Evolutionary conservation across 1,140 invertebrate species (phyloP), one percentile per base, ranked within the genome.

Genomic region (Lordiphosa clarofinis): DNA sequence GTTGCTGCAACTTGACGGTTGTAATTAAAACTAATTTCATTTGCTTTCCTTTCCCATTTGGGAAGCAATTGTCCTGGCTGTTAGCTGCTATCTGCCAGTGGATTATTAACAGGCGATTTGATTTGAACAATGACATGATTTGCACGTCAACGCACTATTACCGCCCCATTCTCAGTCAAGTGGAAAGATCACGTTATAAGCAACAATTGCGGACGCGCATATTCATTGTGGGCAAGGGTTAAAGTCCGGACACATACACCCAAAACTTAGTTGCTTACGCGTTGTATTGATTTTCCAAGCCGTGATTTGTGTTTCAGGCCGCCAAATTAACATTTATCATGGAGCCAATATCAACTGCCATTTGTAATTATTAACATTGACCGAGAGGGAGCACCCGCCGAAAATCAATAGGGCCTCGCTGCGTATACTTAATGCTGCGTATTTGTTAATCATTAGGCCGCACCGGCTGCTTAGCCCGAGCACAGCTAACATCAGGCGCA

Each of bases 21-120:
- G 79, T 82, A 84, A 82, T 82, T 84, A 84, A 84, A 82, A 86
- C 79, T 78, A 84, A 82, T 82, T 82, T 82, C 73, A 84, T 82
- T 82, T 84, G 69, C 73, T 66, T 73, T 82, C 59, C 28, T 67
- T 78, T 76, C 55, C 55, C 73, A 67, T 60, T 62, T 31, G 10
- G 33, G 28, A n/a, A 48, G 24, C 48, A 35, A 12, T 35, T 8
- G 28, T 37, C 10, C 12, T 37, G 8, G 8, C 24, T 8, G 35
- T 24, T 43, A 42, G 24, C 28, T 55, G 46, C 64, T 15, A 12
- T 31, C 15, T 21, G 11, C 38, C 11, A 49, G 28, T 63, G 42
- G 59, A 79, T 74, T 81, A 81, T 81, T 63, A 67, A 81, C 75
- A 42, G 58, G 21, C 57, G 57, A 84, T 84, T 82, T 65, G 42